Percentiles rank a stretch among this genome's conserved stretches.
These are phyloP conservation scores for Macaca mulatta DNA, from an alignment of 2,113 vertebrate species.

Conservation along the genomic window DNA sequence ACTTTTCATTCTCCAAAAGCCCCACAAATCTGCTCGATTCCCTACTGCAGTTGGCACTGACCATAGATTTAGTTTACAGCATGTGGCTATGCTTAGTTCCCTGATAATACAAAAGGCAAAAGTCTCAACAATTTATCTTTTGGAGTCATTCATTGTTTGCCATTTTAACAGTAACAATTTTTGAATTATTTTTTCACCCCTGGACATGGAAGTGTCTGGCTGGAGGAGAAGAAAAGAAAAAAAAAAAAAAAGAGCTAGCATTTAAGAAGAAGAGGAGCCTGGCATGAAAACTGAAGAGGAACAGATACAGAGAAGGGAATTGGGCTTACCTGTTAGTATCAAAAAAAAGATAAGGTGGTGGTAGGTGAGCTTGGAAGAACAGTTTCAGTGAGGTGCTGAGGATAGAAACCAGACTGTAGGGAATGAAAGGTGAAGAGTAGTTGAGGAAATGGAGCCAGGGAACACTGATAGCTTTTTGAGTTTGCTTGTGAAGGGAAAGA, in stretches of 20 bases:
- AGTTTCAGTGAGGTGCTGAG: neutral
- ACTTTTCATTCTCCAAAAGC: neutral
- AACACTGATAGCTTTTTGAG: neutral
- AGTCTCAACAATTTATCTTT: neutral
- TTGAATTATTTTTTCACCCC: neutral
- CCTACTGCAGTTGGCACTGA: neutral
- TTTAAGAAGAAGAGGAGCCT: neutral
- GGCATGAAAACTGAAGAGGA: neutral
- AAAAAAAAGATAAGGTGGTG: neutral
- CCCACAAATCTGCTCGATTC: neutral
- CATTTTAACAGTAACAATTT: neutral
- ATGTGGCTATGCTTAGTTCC: neutral
- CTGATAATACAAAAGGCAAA: neutral
- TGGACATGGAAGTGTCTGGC: neutral
- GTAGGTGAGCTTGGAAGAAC: neutral
- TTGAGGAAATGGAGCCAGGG: slow-evolving; percentile 27
- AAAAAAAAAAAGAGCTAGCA: neutral
- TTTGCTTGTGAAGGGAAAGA: neutral
- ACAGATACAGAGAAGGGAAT: neutral
- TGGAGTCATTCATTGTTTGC: neutral
- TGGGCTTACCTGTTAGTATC: neutral
- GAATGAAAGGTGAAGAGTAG: neutral
- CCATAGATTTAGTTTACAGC: neutral
- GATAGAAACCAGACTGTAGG: slow-evolving; percentile 10
- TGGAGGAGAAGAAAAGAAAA: neutral